phyloP scores from a whole-genome alignment of 2,113 vertebrate species.

The Catagonus wagneri region DNA sequence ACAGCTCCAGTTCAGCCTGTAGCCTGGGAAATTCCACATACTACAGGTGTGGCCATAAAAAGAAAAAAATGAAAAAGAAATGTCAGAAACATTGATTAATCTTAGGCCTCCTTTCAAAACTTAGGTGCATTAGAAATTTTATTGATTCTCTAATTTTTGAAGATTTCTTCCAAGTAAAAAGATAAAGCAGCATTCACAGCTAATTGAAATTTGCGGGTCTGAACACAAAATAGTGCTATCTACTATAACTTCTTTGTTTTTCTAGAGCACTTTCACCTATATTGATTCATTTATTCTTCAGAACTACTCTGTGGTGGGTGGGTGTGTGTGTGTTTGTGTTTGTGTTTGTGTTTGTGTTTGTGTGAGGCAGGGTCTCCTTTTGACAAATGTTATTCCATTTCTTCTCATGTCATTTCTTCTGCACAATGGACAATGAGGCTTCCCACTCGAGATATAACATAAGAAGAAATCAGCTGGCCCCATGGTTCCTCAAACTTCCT shows the following conservation, averaged over 20 bases:
- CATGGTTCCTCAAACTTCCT: slow-evolving; percentile 3
- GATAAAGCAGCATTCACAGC: neutral
- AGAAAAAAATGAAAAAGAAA: no score
- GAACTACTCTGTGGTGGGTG: neutral
- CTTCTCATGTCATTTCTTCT: neutral
- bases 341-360: neutral
- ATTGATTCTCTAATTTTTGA: neutral
- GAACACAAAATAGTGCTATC: neutral
- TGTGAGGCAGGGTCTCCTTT: neutral
- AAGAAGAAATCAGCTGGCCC: neutral
- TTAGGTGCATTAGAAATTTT: slow-evolving; percentile 1
- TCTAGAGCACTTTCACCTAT: neutral
- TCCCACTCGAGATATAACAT: neutral
- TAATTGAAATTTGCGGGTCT: neutral
- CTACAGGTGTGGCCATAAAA: no score
- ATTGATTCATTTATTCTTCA: neutral
- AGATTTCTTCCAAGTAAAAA: neutral
- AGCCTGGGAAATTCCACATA: no score
- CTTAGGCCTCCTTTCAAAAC: slow-evolving; percentile 12
- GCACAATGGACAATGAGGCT: neutral
- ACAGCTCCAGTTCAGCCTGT: no score
- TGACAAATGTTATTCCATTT: neutral
- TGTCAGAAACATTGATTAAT: no score
- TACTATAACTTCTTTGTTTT: neutral
- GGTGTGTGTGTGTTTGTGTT: neutral